A percentile compares a stretch with the other conserved stretches of the same genome.
These are phyloP conservation scores for Turdus rufiventris DNA, from an alignment of 2,113 vertebrate species.

Conservation along the genomic window DNA sequence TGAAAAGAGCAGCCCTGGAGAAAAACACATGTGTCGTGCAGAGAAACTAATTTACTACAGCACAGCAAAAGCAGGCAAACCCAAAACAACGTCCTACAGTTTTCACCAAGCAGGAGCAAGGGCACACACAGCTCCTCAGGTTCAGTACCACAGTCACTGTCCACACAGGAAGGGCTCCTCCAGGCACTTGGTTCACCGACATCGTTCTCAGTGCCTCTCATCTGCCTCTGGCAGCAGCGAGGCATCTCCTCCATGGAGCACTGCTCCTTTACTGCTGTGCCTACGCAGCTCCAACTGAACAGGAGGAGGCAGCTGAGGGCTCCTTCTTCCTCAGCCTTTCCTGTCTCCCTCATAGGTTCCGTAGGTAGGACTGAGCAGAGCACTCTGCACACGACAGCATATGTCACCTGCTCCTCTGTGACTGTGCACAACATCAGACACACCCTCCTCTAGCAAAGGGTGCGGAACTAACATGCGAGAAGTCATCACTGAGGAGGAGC, in stretches of 20 bases:
- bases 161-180: rapidly evolving
- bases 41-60: neutral
- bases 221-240: neutral
- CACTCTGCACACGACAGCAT: rapidly evolving
- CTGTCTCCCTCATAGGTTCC: neutral
- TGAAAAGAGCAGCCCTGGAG: neutral
- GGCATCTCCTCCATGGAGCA: neutral
- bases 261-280: neutral
- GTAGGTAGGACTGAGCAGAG: rapidly evolving
- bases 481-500: neutral
- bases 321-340: too few relatives aligned
- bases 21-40: rapidly evolving
- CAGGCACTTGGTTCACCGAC: rapidly evolving
- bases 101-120: neutral
- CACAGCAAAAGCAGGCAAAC: neutral
- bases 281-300: rapidly evolving
- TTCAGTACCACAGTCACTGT: rapidly evolving
- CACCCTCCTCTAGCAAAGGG: neutral
- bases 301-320: rapidly evolving
- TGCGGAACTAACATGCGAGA: neutral
- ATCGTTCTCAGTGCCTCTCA: rapidly evolving
- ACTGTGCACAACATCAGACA: neutral
- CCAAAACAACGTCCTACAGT: neutral
- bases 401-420: neutral
- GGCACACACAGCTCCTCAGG: rapidly evolving